Base-by-base conservation (phyloP, 1,140 invertebrate species). In the Anagrus nilaparvatae region DNA sequence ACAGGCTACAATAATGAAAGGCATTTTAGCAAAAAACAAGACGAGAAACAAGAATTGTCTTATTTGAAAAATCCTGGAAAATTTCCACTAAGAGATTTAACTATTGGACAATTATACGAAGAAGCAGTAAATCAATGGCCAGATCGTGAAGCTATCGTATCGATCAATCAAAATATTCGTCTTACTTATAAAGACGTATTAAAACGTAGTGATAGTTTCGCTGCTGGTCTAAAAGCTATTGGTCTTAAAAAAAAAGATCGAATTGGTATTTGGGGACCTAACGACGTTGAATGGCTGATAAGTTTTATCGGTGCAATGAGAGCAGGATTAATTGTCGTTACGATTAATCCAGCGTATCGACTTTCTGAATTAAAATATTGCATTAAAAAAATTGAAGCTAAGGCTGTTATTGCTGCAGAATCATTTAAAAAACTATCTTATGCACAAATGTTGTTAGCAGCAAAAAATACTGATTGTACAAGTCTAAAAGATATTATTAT, bases 261-360 rank as follows among this genome's bases (percentile, higher is more conserved):
- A 6, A 51, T 99, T 3, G 93, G 84, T 0, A 70, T 97, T 10
- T 96, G 87, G 85, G 79, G 82, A 0, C 89, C 91, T 1, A 98
- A 97, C 64, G 1, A 33, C 4, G 56, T 79, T 5, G 80, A 87
- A 54, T 98, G 92, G 91, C 70, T 85, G 4, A 53, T 94, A 0
- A 70, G 78, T 0, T 74, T 83, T 51, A 70, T 89, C 47, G 92
- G 82, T 1, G 79, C 84, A 4, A 78, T 82, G 0, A 79, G 89
- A 48, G 78, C 80, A 9, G 95, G 94, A 1, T 62, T 93, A 1
- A 75, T 93, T 43, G 62, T 84, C 43, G 92, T 88, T 6, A 79
- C 81, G 32, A 75, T 95, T 6, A 97, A 97, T 65, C 90, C 91
- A 1, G 71, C 75, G 0, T 95, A 87, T 55, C 77, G 83, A 56